Evolutionary conservation across 2,797 vertebrate species (phyloP).

Genomic region (Galaxias olidus): DNA sequence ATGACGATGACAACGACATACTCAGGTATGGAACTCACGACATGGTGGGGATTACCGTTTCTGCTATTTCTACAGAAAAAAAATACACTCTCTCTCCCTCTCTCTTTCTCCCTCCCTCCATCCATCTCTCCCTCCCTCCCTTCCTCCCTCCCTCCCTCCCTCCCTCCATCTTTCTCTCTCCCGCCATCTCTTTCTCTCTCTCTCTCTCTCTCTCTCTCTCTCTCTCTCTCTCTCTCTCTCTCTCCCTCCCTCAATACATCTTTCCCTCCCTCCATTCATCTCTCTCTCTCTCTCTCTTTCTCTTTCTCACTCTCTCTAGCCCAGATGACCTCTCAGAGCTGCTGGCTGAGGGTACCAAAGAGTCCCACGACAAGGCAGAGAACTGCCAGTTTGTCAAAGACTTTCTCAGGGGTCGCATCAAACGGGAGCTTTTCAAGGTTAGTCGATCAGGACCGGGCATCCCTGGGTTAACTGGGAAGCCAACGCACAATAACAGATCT

Average conservation of each 20-base stretch:
- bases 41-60: too few species aligned
- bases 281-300: too few species aligned
- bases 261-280: too few species aligned
- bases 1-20: slow-evolving; percentile 34
- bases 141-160: too few species aligned
- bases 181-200: neutral
- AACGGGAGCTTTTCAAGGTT: slow-evolving; percentile 85
- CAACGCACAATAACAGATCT: too few species aligned
- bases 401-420: slow-evolving; percentile 86
- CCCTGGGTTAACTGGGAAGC: too few species aligned
- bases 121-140: too few species aligned
- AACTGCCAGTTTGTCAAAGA: slow-evolving; percentile 88
- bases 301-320: slow-evolving; percentile 66
- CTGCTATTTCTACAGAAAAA: too few species aligned
- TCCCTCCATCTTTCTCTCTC: too few species aligned
- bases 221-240: neutral
- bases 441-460: neutral
- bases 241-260: neutral
- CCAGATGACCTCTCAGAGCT: slow-evolving; percentile 83
- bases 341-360: slow-evolving; percentile 85
- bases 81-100: too few species aligned
- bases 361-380: slow-evolving; percentile 82
- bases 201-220: slow-evolving; percentile 1
- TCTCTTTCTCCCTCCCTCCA: too few species aligned
- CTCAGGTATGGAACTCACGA: slow-evolving; percentile 34